Evolutionary conservation across 2,888 invertebrate species (phyloP).

Genomic region (Chrysolina haemoptera): DNA sequence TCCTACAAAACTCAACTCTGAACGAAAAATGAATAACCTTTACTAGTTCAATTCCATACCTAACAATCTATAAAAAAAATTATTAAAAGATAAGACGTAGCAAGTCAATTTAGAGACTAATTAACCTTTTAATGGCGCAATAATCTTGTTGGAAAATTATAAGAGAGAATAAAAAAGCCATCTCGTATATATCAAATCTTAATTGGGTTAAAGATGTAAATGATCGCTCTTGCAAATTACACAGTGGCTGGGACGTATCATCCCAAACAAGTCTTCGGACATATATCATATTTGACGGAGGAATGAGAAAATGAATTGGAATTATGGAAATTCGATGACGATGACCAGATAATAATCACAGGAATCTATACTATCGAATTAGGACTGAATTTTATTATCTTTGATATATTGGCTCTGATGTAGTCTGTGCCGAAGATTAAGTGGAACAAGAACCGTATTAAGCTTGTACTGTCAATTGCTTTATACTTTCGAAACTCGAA

Average conservation of each 20-base stretch:
- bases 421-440: conserved; percentile 19
- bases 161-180: conserved; percentile 39
- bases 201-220: conserved; percentile 59
- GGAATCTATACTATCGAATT: conserved; percentile 39
- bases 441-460: not conserved
- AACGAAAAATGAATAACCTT: too few relatives aligned
- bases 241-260: conserved; percentile 52
- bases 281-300: conserved; percentile 54
- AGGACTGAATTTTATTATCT: conserved; percentile 27
- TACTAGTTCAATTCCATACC: conserved; percentile 36
- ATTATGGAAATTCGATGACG: conserved; percentile 50
- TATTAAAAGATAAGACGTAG: conserved; percentile 52
- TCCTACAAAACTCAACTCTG: too few relatives aligned
- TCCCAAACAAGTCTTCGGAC: conserved; percentile 47
- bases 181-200: conserved; percentile 52
- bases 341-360: conserved; percentile 38
- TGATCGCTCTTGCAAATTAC: conserved; percentile 57
- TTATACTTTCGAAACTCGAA: not conserved
- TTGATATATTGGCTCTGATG: conserved; percentile 38
- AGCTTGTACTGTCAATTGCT: not conserved
- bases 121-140: conserved; percentile 55
- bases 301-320: conserved; percentile 47
- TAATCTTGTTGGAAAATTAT: conserved; percentile 45
- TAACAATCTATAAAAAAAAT: conserved; percentile 45
- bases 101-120: conserved; percentile 54